These are phyloP conservation scores for Hemichromis elongatus DNA, from an alignment of 2,113 vertebrate species.

Conservation along the genomic window DNA sequence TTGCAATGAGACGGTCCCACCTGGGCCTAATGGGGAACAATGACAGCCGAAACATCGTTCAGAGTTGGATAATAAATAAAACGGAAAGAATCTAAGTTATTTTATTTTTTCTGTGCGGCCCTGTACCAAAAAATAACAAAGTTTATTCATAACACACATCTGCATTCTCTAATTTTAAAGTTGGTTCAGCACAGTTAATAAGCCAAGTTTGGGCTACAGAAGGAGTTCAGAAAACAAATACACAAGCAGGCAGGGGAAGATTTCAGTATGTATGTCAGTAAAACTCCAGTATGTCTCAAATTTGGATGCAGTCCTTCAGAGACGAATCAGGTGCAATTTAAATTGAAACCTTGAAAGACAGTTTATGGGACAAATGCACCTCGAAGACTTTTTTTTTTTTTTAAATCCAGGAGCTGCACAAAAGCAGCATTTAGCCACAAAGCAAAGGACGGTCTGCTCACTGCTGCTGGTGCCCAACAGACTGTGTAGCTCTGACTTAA, in stretches of 20 bases:
- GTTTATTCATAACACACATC: too few species aligned
- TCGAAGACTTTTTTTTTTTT: not conserved
- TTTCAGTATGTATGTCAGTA: too few species aligned
- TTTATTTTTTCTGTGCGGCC: too few species aligned
- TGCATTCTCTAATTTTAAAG: not conserved
- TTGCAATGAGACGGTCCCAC: too few species aligned
- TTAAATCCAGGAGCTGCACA: not conserved
- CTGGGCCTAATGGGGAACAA: too few species aligned
- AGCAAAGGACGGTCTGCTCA: not conserved
- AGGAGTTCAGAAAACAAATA: not conserved
- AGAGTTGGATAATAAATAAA: too few species aligned
- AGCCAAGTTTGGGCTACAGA: not conserved
- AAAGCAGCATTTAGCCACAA: not conserved
- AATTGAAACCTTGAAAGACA: not conserved
- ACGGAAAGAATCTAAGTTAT: too few species aligned
- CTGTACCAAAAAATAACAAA: too few species aligned
- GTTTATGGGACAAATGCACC: not conserved
- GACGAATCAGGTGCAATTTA: not conserved
- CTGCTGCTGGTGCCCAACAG: not conserved
- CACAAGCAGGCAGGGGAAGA: not conserved
- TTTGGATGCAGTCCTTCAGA: not conserved
- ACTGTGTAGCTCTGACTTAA: not conserved
- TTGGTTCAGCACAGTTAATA: not conserved
- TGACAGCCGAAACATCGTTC: too few species aligned
- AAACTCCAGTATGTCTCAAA: not conserved